Evolutionary conservation across 2,797 vertebrate genomes (phyloP).

Genomic region (Sebastiscus albofasciatus): DNA sequence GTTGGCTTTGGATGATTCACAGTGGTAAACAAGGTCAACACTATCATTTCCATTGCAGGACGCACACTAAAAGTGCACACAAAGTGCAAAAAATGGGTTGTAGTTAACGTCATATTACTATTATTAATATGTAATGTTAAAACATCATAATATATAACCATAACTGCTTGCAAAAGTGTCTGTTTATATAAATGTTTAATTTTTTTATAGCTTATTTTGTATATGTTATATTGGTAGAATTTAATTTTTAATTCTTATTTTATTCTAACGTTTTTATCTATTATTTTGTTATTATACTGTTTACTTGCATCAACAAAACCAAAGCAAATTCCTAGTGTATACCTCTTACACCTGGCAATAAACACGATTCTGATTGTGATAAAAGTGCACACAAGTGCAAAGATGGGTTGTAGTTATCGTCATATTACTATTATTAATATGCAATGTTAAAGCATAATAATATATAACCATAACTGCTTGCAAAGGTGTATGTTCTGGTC

Average conservation of each 20-base stretch:
- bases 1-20: not conserved
- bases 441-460: not conserved
- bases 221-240: too few species aligned
- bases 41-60: not conserved
- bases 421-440: not conserved
- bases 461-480: not conserved
- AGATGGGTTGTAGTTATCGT: not conserved
- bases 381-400: not conserved
- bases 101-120: not conserved
- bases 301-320: too few species aligned
- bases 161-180: not conserved
- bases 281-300: too few species aligned
- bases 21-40: not conserved
- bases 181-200: not conserved
- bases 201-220: too few species aligned
- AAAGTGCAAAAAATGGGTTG: not conserved
- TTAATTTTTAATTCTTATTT: too few species aligned
- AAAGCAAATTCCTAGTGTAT: too few species aligned
- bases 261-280: too few species aligned
- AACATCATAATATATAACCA: not conserved
- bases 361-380: too few species aligned
- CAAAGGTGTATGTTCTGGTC: not conserved
- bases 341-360: too few species aligned
- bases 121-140: not conserved
- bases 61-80: not conserved